Conservation (phyloP, 2,797 vertebrate genomes). For the Geotrypetes seraphini region DNA sequence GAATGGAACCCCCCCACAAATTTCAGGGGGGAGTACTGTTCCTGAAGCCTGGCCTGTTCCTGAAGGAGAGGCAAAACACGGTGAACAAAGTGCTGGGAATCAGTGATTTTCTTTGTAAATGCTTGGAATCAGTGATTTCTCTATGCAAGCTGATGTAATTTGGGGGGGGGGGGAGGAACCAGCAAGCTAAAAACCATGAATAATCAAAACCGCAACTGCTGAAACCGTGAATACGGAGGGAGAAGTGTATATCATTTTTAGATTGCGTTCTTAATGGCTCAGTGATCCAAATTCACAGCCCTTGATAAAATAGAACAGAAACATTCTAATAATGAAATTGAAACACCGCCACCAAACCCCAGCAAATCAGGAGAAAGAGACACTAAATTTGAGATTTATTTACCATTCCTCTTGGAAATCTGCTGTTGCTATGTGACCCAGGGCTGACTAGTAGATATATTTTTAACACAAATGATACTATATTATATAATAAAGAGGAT, state of each 20-base stretch:
- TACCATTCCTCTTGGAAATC: background rate
- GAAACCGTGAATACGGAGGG: too few species aligned
- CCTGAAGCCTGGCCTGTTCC: too few species aligned
- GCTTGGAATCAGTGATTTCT: too few species aligned
- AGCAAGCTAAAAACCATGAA: too few species aligned
- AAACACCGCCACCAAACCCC: background rate
- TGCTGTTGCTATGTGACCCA: background rate
- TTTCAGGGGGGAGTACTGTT: too few species aligned
- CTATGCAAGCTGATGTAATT: too few species aligned
- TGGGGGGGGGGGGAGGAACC: too few species aligned
- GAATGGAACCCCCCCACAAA: too few species aligned
- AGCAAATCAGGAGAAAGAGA: background rate
- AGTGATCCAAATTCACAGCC: background rate
- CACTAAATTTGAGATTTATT: background rate
- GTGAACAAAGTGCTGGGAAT: too few species aligned
- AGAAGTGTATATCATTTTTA: background rate
- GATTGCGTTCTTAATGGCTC: background rate
- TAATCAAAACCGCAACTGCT: too few species aligned
- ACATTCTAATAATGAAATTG: background rate
- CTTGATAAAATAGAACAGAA: rapidly evolving
- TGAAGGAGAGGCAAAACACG: too few species aligned
- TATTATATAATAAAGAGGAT: background rate
- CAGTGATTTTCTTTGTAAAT: too few species aligned
- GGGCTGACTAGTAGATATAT: background rate
- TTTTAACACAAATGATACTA: background rate